phyloP scores from a whole-genome alignment of 1,140 invertebrate genomes.

The Wasmannia auropunctata region DNA sequence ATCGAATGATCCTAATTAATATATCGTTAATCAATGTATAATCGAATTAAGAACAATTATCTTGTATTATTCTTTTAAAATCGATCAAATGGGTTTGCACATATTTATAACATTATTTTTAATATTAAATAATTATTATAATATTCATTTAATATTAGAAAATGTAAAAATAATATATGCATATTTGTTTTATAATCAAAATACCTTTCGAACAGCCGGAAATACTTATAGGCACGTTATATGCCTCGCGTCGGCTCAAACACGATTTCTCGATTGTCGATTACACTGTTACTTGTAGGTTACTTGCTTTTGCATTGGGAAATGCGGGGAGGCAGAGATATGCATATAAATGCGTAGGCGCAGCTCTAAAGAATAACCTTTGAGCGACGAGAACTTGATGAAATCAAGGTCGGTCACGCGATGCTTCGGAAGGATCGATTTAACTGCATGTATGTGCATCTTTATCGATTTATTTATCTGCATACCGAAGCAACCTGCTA shows the following conservation, averaged over 20 bases:
- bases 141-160: not conserved
- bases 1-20: not conserved
- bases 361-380: not conserved
- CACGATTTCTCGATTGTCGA: not conserved
- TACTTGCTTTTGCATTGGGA: not conserved
- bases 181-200: not conserved
- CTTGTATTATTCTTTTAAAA: not conserved
- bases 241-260: not conserved
- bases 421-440: conserved; percentile 1
- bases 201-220: not conserved
- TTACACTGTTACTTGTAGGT: conserved; percentile 16
- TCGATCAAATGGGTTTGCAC: not conserved
- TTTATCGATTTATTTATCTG: not conserved
- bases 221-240: not conserved
- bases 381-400: conserved; percentile 15
- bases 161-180: not conserved
- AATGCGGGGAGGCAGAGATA: not conserved
- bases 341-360: conserved; percentile 31
- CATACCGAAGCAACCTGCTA: not conserved
- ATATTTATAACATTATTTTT: not conserved
- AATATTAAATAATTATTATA: not conserved
- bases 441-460: not conserved
- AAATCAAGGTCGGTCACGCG: conserved; percentile 25
- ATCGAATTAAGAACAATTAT: too few relatives aligned
- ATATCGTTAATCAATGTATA: not conserved